Evolutionary conservation across 2,797 vertebrate genomes (phyloP), one percentile per base, ranked within the genome.

Genomic region (Knipowitschia caucasica): DNA sequence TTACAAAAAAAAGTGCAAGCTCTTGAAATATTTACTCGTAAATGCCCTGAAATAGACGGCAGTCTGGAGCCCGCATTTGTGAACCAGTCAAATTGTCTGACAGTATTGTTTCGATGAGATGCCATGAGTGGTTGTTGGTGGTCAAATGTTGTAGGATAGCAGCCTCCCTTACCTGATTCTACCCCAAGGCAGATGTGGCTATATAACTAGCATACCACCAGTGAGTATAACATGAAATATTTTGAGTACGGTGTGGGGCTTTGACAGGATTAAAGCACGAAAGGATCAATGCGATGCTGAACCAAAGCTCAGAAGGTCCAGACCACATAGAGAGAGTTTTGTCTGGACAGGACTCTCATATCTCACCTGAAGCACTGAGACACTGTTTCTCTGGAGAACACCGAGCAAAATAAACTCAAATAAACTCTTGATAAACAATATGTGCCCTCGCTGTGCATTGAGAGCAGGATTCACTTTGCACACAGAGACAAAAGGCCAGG

Each of bases 281-380:
- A n/a, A n/a, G n/a, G n/a, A n/a, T n/a, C n/a, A n/a, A n/a, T n/a
- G n/a, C n/a, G n/a, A n/a, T n/a, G n/a, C n/a, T n/a, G n/a, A n/a
- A n/a, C n/a, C 7, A 30, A 10, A 30, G 27, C 5, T 11, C 20
- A 5, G 12, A 34, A 39, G 31, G 29, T 65, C 11, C 39, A n/a
- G 26, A 39, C 38, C 59, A 53, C 44, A 65, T 44, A 26, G 42
- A 15, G 42, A 44, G 25, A 27, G 2, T 15, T 17, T 26, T 44
- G 36, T 64, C 46, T 55, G 36, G 62, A 63, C 14, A 43, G 40
- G 53, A 72, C 47, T 39, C 4, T 11, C 40, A 38, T 31, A 43
- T 62, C 38, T 63, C 61, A 59, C 66, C 45, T 69, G 58, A n/a
- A 31, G 24, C 20, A 1, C 38, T 56, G 51, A 63, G 53, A 49